Evolutionary conservation across 1,140 invertebrate species (phyloP).

Genomic region (Halictus rubicundus): DNA sequence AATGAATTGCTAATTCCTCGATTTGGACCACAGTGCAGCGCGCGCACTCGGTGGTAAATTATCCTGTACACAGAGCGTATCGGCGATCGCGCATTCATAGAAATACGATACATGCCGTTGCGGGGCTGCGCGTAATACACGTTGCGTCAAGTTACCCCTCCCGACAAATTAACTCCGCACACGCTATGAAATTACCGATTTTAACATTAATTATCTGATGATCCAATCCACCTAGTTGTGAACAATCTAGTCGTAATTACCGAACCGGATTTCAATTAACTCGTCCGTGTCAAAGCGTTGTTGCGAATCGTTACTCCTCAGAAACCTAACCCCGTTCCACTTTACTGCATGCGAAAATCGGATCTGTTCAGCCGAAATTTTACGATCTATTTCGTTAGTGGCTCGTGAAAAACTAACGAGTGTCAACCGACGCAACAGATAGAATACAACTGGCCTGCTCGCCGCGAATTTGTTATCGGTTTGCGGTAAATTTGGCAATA

Average conservation of each 20-base stretch:
- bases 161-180: constrained; percentile 36
- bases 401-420: background rate
- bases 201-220: constrained; percentile 26
- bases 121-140: constrained; percentile 30
- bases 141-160: constrained; percentile 19
- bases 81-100: constrained; percentile 18
- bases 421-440: background rate
- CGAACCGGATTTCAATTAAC: constrained; percentile 32
- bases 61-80: background rate
- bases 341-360: background rate
- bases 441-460: no score
- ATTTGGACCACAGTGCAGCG: no score
- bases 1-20: no score
- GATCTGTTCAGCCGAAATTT: background rate
- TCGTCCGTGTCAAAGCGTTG: background rate
- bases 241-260: constrained; percentile 33
- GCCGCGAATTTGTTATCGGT: no score
- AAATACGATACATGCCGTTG: constrained; percentile 26
- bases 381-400: background rate
- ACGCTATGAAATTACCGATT: constrained; percentile 42
- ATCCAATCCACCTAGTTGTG: constrained; percentile 20
- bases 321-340: background rate
- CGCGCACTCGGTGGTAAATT: constrained; percentile 7
- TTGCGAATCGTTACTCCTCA: background rate
- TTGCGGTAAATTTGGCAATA: no score